Conservation (phyloP, 2,797 vertebrate genomes). For the Anguilla marmorata region DNA sequence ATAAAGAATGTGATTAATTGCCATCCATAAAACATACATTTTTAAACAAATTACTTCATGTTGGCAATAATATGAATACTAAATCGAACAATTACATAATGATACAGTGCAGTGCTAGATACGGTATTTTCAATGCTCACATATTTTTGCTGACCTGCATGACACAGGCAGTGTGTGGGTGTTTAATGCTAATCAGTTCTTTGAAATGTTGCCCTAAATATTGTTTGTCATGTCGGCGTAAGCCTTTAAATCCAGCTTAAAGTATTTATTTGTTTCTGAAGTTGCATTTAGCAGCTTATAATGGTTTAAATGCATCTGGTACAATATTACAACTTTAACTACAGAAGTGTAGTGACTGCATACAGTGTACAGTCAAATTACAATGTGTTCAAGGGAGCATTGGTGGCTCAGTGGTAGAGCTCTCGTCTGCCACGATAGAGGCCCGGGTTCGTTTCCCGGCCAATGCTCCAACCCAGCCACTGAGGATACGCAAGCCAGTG, state of each 20-base stretch:
- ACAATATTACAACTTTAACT: neutral
- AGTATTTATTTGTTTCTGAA: neutral
- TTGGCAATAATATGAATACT: neutral
- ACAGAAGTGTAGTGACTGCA: neutral
- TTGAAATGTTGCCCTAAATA: slow-evolving; percentile 3
- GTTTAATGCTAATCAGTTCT: neutral
- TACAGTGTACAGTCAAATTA: neutral
- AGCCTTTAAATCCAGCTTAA: slow-evolving; percentile 13
- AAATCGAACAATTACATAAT: neutral
- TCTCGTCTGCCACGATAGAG: no score
- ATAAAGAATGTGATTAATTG: neutral
- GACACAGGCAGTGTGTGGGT: neutral
- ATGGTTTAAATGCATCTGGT: neutral
- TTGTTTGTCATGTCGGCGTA: slow-evolving; percentile 1
- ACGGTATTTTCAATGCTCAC: neutral
- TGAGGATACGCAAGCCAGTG: no score
- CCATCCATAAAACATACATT: neutral
- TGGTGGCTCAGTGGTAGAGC: no score
- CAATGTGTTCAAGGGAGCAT: no score
- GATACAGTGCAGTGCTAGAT: neutral
- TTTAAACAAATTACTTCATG: neutral
- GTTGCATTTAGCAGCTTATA: neutral
- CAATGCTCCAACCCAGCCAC: no score
- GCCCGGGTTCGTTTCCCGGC: no score
- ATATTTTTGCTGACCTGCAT: neutral